Evolutionary conservation across 2,797 vertebrate genomes (phyloP).

Genomic region (Serranus cabrilla): DNA sequence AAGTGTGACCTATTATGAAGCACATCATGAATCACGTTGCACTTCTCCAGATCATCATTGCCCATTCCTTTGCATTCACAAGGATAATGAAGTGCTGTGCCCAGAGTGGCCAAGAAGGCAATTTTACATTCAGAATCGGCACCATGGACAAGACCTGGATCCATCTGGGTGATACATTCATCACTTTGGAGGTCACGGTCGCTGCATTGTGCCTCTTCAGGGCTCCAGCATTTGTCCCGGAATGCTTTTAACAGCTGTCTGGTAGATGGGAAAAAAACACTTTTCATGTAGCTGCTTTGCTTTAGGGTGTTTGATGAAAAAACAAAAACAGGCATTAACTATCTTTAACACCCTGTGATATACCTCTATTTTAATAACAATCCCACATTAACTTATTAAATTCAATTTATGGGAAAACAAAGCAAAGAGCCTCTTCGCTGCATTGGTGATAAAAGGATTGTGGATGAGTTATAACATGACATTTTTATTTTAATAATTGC

Average conservation of each 20-base stretch:
- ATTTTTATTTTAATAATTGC: too few relatives aligned
- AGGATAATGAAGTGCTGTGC: slow-evolving; percentile 85
- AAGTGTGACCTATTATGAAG: slow-evolving; percentile 90
- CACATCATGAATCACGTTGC: slow-evolving; percentile 85
- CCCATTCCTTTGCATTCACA: slow-evolving; percentile 86
- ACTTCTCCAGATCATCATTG: slow-evolving; percentile 75
- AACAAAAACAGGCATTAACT: slow-evolving; percentile 7
- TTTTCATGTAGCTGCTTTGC: neutral
- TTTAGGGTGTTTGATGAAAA: neutral
- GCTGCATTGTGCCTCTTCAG: slow-evolving; percentile 71
- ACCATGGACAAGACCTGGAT: slow-evolving; percentile 82
- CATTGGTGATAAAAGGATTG: too few relatives aligned
- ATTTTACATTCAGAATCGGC: slow-evolving; percentile 84
- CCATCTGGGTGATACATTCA: slow-evolving; percentile 85
- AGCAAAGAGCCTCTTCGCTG: too few relatives aligned
- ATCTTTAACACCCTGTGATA: neutral
- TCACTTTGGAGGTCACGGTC: slow-evolving; percentile 66
- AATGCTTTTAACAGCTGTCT: slow-evolving; percentile 86
- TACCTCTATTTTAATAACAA: neutral
- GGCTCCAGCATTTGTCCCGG: slow-evolving; percentile 87
- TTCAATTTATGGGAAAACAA: too few relatives aligned
- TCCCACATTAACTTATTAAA: neutral
- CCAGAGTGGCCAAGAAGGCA: slow-evolving; percentile 88
- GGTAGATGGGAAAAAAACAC: slow-evolving; percentile 29
- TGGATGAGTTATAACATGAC: too few relatives aligned